A percentile compares a stretch with the other conserved stretches of the same genome.
These are phyloP conservation scores for Xenotilapia leptura DNA, from an alignment of 2,113 vertebrate species.

Conservation along the genomic window DNA sequence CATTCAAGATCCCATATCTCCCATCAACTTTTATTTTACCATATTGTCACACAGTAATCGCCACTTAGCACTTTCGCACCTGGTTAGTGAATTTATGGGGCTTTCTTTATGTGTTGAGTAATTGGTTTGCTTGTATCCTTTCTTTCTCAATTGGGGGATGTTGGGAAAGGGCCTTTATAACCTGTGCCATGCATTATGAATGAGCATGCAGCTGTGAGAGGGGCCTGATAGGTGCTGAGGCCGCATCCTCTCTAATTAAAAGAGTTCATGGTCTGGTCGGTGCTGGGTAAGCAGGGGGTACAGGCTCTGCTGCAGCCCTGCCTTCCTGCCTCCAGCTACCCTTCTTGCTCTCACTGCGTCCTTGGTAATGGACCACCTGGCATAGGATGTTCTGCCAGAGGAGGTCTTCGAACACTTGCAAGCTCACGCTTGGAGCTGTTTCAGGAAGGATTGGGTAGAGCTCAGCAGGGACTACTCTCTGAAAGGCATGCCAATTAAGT, in stretches of 20 bases:
- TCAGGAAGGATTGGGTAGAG: constrained; percentile 45
- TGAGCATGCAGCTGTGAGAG: constrained; percentile 56
- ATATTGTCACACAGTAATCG: constrained; percentile 45
- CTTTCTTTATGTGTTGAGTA: constrained; percentile 3
- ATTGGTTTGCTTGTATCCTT: constrained; percentile 15
- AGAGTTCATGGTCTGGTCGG: constrained; percentile 58
- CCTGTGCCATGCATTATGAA: constrained; percentile 62
- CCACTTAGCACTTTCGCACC: constrained; percentile 64
- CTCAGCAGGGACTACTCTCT: constrained; percentile 54
- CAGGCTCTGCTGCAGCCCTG: constrained; percentile 28
- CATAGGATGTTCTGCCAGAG: constrained; percentile 37
- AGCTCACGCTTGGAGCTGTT: constrained; percentile 49
- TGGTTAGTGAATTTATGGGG: constrained; percentile 36
- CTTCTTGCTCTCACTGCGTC: constrained; percentile 27
- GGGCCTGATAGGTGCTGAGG: constrained; percentile 59
- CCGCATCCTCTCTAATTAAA: constrained; percentile 68
- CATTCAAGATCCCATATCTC: constrained; percentile 19
- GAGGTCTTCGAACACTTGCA: constrained; percentile 45
- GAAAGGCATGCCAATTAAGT: constrained; percentile 65
- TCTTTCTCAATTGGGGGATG: constrained; percentile 13
- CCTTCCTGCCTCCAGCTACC: constrained; percentile 32
- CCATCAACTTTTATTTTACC: constrained; percentile 42
- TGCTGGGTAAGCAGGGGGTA: constrained; percentile 44
- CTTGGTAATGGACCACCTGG: constrained; percentile 65
- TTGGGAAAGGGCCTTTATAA: constrained; percentile 41